A percentile compares a stretch with the other conserved stretches of the same genome.
phyloP scores from a whole-genome alignment of 2,888 invertebrate genomes.

The Ligdia adustata region DNA sequence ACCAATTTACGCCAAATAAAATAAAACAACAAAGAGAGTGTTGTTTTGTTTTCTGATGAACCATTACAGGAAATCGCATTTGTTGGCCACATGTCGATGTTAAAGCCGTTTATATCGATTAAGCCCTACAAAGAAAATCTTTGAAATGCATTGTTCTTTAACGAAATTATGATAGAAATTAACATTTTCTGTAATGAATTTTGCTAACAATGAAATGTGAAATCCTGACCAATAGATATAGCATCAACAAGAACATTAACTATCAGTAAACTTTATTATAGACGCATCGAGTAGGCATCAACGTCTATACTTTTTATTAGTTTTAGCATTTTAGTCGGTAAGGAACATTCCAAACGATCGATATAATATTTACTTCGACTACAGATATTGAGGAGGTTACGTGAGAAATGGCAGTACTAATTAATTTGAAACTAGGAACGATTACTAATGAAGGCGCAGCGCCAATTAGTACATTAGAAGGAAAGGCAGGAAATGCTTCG shows the following conservation, averaged over 20 bases:
- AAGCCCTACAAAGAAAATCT: background rate
- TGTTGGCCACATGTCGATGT: slow-evolving; percentile 31
- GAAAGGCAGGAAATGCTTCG: background rate
- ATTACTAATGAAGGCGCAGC: slow-evolving; percentile 11
- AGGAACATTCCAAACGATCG: slow-evolving; percentile 56
- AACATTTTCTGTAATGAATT: no score
- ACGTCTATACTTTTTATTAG: slow-evolving; percentile 49
- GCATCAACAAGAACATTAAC: slow-evolving; percentile 54
- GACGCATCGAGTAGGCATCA: slow-evolving; percentile 41
- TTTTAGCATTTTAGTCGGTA: slow-evolving; percentile 52
- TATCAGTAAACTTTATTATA: slow-evolving; percentile 49
- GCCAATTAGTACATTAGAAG: slow-evolving; percentile 9
- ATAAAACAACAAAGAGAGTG: slow-evolving; percentile 14
- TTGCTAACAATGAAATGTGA: no score
- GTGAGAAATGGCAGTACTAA: slow-evolving; percentile 48
- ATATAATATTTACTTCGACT: slow-evolving; percentile 59
- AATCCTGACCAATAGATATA: slow-evolving; percentile 42
- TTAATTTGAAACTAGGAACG: slow-evolving; percentile 34
- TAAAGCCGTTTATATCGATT: slow-evolving; percentile 15
- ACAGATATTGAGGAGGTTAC: slow-evolving; percentile 49
- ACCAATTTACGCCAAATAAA: slow-evolving; percentile 30
- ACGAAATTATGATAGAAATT: no score
- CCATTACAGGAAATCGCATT: slow-evolving; percentile 30
- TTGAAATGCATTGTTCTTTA: no score
- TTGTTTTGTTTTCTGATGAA: slow-evolving; percentile 22